These are phyloP conservation scores for Erynnis tages DNA, from an alignment of 2,888 invertebrate genomes.

Conservation along the genomic window DNA sequence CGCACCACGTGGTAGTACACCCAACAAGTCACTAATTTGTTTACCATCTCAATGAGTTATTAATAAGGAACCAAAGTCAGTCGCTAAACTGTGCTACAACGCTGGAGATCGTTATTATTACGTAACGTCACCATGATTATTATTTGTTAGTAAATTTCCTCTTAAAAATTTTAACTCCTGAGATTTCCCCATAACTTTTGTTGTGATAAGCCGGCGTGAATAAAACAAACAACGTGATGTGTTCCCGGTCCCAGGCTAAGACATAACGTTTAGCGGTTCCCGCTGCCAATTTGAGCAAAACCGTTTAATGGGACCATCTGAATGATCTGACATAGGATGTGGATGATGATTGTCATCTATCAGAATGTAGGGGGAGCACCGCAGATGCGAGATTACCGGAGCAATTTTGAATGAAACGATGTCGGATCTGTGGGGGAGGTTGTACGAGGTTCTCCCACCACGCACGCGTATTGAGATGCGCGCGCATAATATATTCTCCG, in stretches of 20 bases:
- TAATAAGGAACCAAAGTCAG: no score
- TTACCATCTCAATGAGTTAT: no score
- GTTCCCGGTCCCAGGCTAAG: slow-evolving; percentile 14
- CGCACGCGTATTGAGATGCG: slow-evolving; percentile 71
- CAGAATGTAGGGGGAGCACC: slow-evolving; percentile 29
- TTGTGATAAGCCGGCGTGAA: no score
- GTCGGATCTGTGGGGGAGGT: slow-evolving; percentile 29
- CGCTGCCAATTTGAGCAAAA: slow-evolving; percentile 35
- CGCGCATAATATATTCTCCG: slow-evolving; percentile 74
- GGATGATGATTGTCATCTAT: slow-evolving; percentile 29
- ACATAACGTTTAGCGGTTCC: slow-evolving; percentile 27
- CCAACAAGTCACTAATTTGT: no score
- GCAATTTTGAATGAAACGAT: slow-evolving; percentile 31
- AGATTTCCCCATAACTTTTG: no score
- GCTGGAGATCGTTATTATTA: no score
- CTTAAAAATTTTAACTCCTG: no score
- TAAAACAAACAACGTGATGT: not conserved
- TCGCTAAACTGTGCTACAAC: no score
- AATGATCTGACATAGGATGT: slow-evolving; percentile 40
- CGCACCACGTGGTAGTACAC: no score
- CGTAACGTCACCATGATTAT: no score
- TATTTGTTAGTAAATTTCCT: no score
- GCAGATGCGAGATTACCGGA: slow-evolving; percentile 20
- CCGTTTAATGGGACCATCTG: slow-evolving; percentile 34
- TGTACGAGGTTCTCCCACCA: slow-evolving; percentile 54